Evolutionary conservation across 2,113 vertebrate genomes (phyloP), one percentile per base, ranked within the genome.

Genomic region (Ailurus styani): DNA sequence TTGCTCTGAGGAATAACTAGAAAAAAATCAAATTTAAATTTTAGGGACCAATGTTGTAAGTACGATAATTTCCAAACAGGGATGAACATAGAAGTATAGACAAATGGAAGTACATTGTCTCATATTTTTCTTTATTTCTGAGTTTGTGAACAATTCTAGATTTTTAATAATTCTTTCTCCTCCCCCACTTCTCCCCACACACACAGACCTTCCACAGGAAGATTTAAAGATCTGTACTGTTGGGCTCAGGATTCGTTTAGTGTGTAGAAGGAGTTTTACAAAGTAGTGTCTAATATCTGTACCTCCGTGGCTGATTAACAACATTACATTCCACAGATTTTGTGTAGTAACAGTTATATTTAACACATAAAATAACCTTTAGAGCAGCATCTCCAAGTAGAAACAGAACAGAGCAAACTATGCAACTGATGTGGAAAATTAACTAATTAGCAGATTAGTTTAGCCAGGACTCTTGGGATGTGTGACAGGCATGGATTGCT

Each of bases 11-110:
- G 60, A 91, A 60, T 23, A 62, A 60, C 50, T 70, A 88, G 72
- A 91, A 86, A 87, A 93, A 94, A 90, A 64, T 57, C 9, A 85
- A 83, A 78, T 72, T 29, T 40, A 60, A 60, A 57, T 70, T 93
- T 60, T 17, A 37, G 29, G 54, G 86, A 89, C 1, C n/a, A 78
- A 20, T 47, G 17, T 23, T 47, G 1, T 34, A 79, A 45, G 29
- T 47, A 12, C 8, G 23, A 47, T 91, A 50, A 64, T 95, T 95
- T 93, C 62, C 25, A 93, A 73, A 86, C n/a, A 83, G 37, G 21
- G 37, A 54, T 42, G 11, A 50, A 62, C 40, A 45, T 79, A 17
- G 27, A 91, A 87, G 42, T 34, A 55, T 79, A 90, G 8, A 31
- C 2, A 73, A 87, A 54, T 5, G 54, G 27, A 77, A 88, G 31